Conservation (phyloP, 35 echinoderm and acorn worm genomes). For the Lytechinus pictus region DNA sequence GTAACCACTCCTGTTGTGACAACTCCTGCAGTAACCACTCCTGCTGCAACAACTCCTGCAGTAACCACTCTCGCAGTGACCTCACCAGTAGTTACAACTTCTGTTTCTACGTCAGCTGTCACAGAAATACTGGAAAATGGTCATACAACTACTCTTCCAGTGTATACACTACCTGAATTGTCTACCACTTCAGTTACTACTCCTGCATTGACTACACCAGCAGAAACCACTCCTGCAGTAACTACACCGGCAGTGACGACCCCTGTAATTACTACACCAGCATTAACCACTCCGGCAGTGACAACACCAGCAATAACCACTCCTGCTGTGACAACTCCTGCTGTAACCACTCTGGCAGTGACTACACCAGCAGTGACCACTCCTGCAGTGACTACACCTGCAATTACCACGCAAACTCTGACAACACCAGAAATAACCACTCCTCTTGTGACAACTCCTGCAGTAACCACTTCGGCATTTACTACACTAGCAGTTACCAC, state of each 20-base stretch:
- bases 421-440: neutral
- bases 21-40: neutral
- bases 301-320: neutral
- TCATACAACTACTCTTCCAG: neutral
- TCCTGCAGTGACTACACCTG: neutral
- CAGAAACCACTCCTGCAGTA: slow-evolving; percentile 31
- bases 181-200: neutral
- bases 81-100: neutral
- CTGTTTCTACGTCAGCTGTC: neutral
- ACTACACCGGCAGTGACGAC: too few relatives aligned
- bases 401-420: neutral
- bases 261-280: neutral
- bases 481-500: neutral
- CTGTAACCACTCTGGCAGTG: slow-evolving; percentile 46
- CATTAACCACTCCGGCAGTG: slow-evolving; percentile 20
- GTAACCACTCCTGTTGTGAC: neutral
- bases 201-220: neutral
- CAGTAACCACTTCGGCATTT: too few relatives aligned
- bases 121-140: neutral
- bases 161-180: neutral
- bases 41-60: neutral
- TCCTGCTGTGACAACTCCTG: slow-evolving; percentile 35
- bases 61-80: neutral
- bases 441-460: too few relatives aligned
- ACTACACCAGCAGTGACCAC: neutral